These are phyloP conservation scores for Drosophila recens DNA, from an alignment of 2,888 invertebrate species.

Conservation along the genomic window DNA sequence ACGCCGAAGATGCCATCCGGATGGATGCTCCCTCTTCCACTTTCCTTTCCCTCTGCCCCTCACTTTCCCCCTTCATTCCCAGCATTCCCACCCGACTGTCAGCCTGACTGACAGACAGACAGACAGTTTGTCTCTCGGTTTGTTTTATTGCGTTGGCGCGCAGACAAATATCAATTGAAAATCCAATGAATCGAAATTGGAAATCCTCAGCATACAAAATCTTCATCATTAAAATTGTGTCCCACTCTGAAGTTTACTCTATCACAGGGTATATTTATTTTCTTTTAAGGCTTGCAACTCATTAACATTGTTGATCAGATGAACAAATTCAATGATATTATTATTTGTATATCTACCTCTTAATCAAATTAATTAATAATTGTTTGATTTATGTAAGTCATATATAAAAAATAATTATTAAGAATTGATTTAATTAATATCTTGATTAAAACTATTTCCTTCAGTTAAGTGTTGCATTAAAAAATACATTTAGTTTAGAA, in stretches of 20 bases:
- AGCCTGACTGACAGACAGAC: constrained; percentile 25
- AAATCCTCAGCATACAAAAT: constrained; percentile 66
- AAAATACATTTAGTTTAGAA: too few relatives aligned
- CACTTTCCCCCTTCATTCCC: neutral
- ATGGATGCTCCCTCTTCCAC: constrained; percentile 7
- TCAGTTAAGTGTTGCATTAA: too few relatives aligned
- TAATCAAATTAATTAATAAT: neutral
- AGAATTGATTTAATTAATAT: too few relatives aligned
- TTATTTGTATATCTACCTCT: too few relatives aligned
- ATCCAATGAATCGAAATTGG: constrained; percentile 62
- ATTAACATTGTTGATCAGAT: neutral
- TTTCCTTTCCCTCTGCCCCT: neutral
- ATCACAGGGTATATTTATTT: neutral
- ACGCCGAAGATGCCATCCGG: constrained; percentile 25
- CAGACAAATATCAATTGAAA: constrained; percentile 75
- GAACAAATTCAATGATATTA: too few relatives aligned
- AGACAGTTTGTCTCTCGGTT: constrained; percentile 38
- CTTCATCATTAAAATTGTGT: constrained; percentile 50
- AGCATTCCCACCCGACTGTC: constrained; percentile 11
- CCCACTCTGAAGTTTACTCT: neutral
- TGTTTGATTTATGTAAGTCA: too few relatives aligned
- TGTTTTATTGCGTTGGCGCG: constrained; percentile 61
- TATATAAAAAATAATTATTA: too few relatives aligned
- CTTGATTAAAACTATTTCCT: too few relatives aligned
- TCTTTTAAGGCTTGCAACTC: neutral